Conservation (phyloP, 1,140 invertebrate species). For the Drosophila pseudoananassae region DNA sequence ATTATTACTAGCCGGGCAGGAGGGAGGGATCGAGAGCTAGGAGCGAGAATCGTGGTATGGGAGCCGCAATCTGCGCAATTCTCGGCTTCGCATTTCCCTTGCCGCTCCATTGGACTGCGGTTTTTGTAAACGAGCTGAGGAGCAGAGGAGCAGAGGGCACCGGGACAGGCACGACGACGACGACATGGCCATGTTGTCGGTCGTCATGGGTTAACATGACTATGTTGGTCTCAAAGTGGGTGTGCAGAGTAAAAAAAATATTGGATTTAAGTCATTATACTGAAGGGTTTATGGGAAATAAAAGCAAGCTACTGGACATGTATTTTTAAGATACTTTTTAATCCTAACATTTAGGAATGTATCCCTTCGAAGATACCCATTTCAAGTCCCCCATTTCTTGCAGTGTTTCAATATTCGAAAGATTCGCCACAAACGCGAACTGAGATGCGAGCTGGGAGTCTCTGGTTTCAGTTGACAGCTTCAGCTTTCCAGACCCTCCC, state of each 20-base stretch:
- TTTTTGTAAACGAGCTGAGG: slow-evolving; percentile 41
- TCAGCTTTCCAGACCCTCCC: slow-evolving; percentile 10
- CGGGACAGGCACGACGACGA: slow-evolving; percentile 39
- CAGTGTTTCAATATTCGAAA: slow-evolving; percentile 31
- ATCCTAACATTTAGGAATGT: too few species aligned
- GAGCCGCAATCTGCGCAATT: slow-evolving; percentile 47
- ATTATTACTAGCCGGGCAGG: slow-evolving; percentile 60
- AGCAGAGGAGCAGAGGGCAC: background rate
- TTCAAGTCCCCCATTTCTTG: background rate
- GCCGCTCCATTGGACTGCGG: slow-evolving; percentile 32
- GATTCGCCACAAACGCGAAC: slow-evolving; percentile 69
- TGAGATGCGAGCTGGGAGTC: slow-evolving; percentile 32
- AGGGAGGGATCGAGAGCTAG: background rate
- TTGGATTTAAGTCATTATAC: background rate
- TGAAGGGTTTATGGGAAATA: too few species aligned
- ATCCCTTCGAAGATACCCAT: too few species aligned
- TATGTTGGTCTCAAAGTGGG: slow-evolving; percentile 17
- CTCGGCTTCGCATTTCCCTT: slow-evolving; percentile 7
- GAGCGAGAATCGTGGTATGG: slow-evolving; percentile 8
- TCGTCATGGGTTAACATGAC: slow-evolving; percentile 53
- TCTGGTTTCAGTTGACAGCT: slow-evolving; percentile 32
- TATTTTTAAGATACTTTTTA: too few species aligned
- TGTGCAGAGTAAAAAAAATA: slow-evolving; percentile 9
- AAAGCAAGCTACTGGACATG: too few species aligned
- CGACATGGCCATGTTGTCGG: slow-evolving; percentile 55